Percentiles rank a stretch among this genome's conserved stretches.
phyloP scores from a whole-genome alignment of 2,888 invertebrate species.

The Conistra vaccinii region DNA sequence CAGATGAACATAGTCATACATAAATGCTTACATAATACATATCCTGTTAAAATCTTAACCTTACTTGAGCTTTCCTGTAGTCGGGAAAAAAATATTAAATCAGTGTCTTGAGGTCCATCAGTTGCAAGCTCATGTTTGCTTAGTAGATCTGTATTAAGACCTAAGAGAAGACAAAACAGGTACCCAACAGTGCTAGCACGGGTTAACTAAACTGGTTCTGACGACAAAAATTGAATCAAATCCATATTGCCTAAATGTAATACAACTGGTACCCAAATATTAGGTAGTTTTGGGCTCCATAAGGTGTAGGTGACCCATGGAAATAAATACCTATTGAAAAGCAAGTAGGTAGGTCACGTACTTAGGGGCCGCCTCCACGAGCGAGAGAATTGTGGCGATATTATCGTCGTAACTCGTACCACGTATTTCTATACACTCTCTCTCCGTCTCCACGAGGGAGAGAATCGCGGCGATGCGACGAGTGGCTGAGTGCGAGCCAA shows the following conservation, averaged over 20 bases:
- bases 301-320: background rate
- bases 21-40: too few relatives aligned
- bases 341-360: background rate
- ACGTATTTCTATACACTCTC: too few relatives aligned
- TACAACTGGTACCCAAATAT: background rate
- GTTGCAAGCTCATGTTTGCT: background rate
- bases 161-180: background rate
- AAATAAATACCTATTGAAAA: background rate
- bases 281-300: background rate
- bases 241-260: background rate
- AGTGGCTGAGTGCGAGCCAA: too few relatives aligned
- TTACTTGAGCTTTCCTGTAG: too few relatives aligned
- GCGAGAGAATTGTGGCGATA: too few relatives aligned
- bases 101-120: background rate
- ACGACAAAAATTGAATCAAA: background rate
- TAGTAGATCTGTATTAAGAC: background rate
- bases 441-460: too few relatives aligned
- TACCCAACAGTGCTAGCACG: background rate
- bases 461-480: too few relatives aligned
- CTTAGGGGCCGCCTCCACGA: too few relatives aligned
- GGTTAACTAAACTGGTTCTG: background rate
- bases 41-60: too few relatives aligned
- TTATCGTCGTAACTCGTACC: too few relatives aligned
- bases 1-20: background rate
- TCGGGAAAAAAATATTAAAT: too few relatives aligned